These are phyloP conservation scores for Trichonephila clavata DNA, from an alignment of 1,140 invertebrate genomes.

Conservation along the genomic window DNA sequence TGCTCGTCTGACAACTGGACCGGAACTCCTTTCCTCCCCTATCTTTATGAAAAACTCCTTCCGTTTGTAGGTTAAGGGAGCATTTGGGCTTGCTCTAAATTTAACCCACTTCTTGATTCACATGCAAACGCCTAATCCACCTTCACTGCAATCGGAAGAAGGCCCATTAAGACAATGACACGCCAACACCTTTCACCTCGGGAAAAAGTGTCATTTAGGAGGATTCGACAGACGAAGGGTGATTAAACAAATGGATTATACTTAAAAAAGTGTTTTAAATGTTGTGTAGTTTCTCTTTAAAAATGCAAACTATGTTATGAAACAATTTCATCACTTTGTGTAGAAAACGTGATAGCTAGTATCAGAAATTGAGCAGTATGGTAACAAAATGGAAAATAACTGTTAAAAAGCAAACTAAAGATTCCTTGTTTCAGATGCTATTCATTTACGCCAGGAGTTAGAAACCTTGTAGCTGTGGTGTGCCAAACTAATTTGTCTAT, in stretches of 20 bases:
- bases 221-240: not conserved
- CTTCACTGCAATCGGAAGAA: slow-evolving; percentile 3
- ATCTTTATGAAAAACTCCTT: slow-evolving; percentile 28
- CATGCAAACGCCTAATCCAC: slow-evolving; percentile 44
- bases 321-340: no score
- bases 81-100: slow-evolving; percentile 57
- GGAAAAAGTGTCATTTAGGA: not conserved
- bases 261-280: no score
- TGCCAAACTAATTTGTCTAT: no score
- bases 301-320: no score
- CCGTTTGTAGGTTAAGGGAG: slow-evolving; percentile 74
- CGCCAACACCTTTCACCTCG: not conserved
- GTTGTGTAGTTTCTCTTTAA: no score
- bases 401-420: no score
- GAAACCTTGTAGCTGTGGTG: no score
- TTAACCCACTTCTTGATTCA: slow-evolving; percentile 61
- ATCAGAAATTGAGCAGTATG: no score
- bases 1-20: slow-evolving; percentile 54
- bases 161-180: not conserved
- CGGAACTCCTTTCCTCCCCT: slow-evolving; percentile 54
- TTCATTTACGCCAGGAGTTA: no score
- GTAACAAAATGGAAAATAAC: no score
- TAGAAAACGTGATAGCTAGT: no score
- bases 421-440: no score
- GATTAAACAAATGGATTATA: not conserved